Conservation (phyloP, 2,888 invertebrate species). For the Carcina quercana region DNA sequence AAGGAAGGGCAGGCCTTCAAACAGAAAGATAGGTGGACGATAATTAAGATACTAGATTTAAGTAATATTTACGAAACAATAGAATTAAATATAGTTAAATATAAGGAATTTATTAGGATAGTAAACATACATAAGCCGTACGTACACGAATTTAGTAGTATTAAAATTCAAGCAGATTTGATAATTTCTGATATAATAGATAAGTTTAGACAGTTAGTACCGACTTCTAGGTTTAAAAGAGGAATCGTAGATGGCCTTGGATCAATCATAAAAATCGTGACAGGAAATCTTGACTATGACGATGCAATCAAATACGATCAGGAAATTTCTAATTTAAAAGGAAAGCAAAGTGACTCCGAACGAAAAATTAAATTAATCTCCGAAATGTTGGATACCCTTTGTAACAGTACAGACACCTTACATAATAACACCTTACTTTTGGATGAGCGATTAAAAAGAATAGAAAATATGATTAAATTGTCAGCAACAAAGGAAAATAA, state of each 20-base stretch:
- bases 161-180: background rate
- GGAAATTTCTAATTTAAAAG: background rate
- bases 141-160: background rate
- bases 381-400: background rate
- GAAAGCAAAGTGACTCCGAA: background rate
- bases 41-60: constrained; percentile 4
- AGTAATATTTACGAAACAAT: background rate
- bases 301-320: background rate
- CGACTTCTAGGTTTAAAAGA: background rate
- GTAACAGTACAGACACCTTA: background rate
- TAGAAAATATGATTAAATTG: background rate
- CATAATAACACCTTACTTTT: background rate
- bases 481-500: background rate
- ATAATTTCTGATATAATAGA: background rate
- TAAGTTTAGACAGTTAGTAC: background rate
- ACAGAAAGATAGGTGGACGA: constrained; percentile 2
- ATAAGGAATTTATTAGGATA: background rate
- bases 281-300: background rate
- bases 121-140: background rate
- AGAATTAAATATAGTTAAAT: background rate
- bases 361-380: background rate
- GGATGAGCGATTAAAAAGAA: background rate
- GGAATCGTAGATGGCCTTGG: background rate
- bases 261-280: background rate
- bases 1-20: constrained; percentile 2